phyloP scores from a whole-genome alignment of 92 coral and sea anemone genomes.

The Epizoanthus illoricatus region DNA sequence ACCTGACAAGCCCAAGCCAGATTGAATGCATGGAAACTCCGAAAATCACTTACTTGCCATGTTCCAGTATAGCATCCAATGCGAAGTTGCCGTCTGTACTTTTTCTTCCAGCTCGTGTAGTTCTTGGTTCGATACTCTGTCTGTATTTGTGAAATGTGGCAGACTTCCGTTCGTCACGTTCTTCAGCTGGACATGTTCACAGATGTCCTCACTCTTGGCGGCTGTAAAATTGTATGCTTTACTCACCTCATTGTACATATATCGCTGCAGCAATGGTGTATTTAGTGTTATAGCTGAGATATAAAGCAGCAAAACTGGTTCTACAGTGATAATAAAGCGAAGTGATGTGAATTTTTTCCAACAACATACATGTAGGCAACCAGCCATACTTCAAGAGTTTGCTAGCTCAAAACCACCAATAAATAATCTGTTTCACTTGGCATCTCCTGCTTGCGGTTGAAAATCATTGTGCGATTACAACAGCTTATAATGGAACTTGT shows the following conservation, averaged over 20 bases:
- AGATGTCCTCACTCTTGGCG: conserved; percentile 30
- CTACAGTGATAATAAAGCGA: conserved; percentile 41
- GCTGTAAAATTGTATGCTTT: conserved; percentile 46
- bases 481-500: no score
- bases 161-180: conserved; percentile 20
- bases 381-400: not conserved
- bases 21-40: no score
- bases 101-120: conserved; percentile 41
- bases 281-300: conserved; percentile 33
- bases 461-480: no score
- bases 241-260: conserved; percentile 45
- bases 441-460: no score
- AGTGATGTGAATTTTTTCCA: conserved; percentile 4
- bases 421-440: no score
- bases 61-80: conserved; percentile 49
- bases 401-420: no score
- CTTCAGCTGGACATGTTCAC: conserved; percentile 14
- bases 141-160: not conserved
- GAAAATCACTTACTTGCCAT: conserved; percentile 47
- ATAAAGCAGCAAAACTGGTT: conserved; percentile 37
- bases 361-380: not conserved
- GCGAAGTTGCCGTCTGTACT: conserved; percentile 64
- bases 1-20: no score
- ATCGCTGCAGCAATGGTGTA: conserved; percentile 54
- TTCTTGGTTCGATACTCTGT: not conserved